phyloP scores from a whole-genome alignment of 2,888 invertebrate species.

The Blera fallax region DNA sequence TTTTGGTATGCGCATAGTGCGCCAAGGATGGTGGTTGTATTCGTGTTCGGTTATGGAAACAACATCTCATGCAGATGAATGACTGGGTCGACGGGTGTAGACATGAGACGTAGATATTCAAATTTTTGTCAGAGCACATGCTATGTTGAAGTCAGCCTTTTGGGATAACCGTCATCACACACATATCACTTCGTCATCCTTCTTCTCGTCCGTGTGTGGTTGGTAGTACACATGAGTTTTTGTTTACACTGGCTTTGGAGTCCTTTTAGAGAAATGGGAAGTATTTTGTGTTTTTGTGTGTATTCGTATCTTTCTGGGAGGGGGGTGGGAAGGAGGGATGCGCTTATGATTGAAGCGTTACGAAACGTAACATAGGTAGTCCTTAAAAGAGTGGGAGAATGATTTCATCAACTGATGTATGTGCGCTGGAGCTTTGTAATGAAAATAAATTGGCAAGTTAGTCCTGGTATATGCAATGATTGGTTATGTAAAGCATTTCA shows the following conservation, averaged over 20 bases:
- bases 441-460: constrained; percentile 68
- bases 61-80: constrained; percentile 51
- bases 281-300: constrained; percentile 23
- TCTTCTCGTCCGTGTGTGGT: neutral
- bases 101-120: constrained; percentile 57
- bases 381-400: neutral
- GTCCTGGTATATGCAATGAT: constrained; percentile 44
- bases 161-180: constrained; percentile 69
- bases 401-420: constrained; percentile 43
- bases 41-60: constrained; percentile 13
- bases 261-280: constrained; percentile 22
- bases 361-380: constrained; percentile 16
- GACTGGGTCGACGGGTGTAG: constrained; percentile 50
- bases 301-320: too few relatives aligned
- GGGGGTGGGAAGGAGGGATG: too few relatives aligned
- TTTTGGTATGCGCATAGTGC: constrained; percentile 29
- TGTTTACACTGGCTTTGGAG: constrained; percentile 25
- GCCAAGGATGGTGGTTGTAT: neutral
- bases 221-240: constrained; percentile 25
- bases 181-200: constrained; percentile 62
- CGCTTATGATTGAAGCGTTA: constrained; percentile 42
- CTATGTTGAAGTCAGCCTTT: constrained; percentile 62
- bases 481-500: constrained; percentile 37
- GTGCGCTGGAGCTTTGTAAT: constrained; percentile 50
- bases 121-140: constrained; percentile 61